A percentile compares a stretch with the other conserved stretches of the same genome.
Evolutionary conservation across 2,888 invertebrate species (phyloP).

Genomic region (Meiosimyza platycephala): DNA sequence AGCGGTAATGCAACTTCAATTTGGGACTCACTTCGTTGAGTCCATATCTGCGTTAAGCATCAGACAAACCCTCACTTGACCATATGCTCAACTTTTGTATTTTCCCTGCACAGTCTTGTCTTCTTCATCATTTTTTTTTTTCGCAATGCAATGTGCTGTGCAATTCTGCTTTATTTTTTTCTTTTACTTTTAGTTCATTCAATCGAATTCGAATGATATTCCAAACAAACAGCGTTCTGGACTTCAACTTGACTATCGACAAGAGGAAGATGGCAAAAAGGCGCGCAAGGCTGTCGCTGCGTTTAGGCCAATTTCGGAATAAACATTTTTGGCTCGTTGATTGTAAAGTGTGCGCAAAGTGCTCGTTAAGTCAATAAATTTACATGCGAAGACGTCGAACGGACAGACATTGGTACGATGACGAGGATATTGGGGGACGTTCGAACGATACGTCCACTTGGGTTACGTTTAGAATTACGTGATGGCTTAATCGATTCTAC

Average conservation of each 20-base stretch:
- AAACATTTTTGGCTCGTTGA: constrained; percentile 35
- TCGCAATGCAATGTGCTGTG: neutral
- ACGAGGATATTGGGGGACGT: neutral
- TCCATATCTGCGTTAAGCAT: neutral
- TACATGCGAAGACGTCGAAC: constrained; percentile 48
- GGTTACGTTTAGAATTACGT: constrained; percentile 54
- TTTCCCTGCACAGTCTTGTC: too few species aligned
- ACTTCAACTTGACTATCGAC: too few species aligned
- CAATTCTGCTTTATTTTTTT: neutral
- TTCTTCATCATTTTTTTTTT: neutral
- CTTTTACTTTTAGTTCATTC: neutral
- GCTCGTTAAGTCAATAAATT: constrained; percentile 56
- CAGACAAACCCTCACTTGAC: neutral
- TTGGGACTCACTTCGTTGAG: neutral
- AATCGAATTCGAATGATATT: constrained; percentile 13
- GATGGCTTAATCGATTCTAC: constrained; percentile 56
- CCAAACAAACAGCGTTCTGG: neutral
- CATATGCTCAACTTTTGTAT: neutral
- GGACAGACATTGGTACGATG: neutral
- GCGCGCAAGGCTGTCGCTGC: constrained; percentile 10
- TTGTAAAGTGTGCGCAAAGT: constrained; percentile 47
- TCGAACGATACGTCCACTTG: constrained; percentile 46
- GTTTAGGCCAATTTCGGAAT: constrained; percentile 34
- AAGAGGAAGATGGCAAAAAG: too few species aligned
- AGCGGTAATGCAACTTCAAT: too few species aligned